phyloP scores from a whole-genome alignment of 2,888 invertebrate genomes.

The Hololepta plana region DNA sequence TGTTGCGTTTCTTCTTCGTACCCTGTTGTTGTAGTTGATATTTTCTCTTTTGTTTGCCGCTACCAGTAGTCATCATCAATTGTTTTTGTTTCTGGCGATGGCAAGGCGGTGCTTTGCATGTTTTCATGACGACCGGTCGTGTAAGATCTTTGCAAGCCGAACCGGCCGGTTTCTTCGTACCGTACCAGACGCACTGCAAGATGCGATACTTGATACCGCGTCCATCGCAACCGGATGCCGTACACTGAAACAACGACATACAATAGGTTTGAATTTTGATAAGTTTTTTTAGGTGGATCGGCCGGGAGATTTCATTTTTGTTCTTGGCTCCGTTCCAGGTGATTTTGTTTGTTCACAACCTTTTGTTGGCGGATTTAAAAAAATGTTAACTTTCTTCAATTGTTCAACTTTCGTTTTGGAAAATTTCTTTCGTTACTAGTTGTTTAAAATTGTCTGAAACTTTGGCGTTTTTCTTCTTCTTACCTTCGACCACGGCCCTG shows the following conservation, averaged over 20 bases:
- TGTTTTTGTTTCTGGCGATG: constrained; percentile 30
- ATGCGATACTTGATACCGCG: constrained; percentile 77
- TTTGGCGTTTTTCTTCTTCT: constrained; percentile 12
- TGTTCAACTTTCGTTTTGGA: neutral
- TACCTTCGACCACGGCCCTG: constrained; percentile 88
- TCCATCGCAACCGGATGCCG: constrained; percentile 64
- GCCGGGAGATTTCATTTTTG: no score
- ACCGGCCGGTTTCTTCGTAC: constrained; percentile 65
- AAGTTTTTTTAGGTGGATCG: no score
- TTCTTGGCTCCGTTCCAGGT: no score
- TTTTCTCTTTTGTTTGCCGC: no score
- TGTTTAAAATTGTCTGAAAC: no score
- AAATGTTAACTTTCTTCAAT: neutral
- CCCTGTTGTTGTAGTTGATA: no score
- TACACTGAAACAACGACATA: no score
- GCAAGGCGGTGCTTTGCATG: constrained; percentile 57
- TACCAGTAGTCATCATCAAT: constrained; percentile 7
- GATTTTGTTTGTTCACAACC: no score
- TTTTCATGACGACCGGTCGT: constrained; percentile 59
- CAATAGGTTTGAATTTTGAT: no score
- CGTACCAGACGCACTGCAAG: constrained; percentile 85
- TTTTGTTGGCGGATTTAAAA: no score
- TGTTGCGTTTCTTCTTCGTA: no score
- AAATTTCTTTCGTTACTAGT: neutral
- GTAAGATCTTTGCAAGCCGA: constrained; percentile 64